These are phyloP conservation scores for Agapostemon virescens DNA, from an alignment of 2,888 invertebrate genomes.

Conservation along the genomic window DNA sequence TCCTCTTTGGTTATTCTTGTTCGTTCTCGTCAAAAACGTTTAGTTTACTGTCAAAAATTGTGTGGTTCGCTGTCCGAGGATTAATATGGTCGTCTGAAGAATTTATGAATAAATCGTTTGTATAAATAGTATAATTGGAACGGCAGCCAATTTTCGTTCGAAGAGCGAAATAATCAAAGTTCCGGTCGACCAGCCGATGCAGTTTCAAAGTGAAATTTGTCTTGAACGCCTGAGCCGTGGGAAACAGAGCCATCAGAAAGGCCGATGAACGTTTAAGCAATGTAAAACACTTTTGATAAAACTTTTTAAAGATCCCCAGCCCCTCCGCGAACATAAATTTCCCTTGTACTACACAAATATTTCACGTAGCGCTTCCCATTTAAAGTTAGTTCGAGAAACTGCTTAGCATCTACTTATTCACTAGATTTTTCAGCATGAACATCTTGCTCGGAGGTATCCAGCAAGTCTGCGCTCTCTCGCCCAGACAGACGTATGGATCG, in stretches of 20 bases:
- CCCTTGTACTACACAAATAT: constrained; percentile 52
- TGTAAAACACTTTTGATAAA: constrained; percentile 56
- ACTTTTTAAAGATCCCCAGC: constrained; percentile 42
- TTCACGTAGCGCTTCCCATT: constrained; percentile 48
- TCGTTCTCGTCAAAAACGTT: too few relatives aligned
- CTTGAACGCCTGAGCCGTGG: neutral
- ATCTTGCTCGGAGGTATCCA: constrained; percentile 38
- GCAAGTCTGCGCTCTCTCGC: constrained; percentile 32
- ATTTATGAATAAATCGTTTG: neutral
- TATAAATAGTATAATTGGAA: neutral
- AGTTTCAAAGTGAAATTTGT: constrained; percentile 12
- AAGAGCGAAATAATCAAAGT: constrained; percentile 7
- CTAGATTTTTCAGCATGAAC: constrained; percentile 62
- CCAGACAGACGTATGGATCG: constrained; percentile 63
- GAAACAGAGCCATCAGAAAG: constrained; percentile 24
- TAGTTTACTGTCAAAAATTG: too few relatives aligned
- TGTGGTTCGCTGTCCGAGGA: neutral
- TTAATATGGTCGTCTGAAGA: neutral
- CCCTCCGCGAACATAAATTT: constrained; percentile 48
- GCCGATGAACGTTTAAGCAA: constrained; percentile 35
- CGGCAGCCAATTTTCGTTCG: neutral
- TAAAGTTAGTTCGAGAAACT: constrained; percentile 63
- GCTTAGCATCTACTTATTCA: constrained; percentile 67
- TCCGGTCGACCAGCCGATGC: neutral
- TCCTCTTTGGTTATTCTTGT: too few relatives aligned